A percentile compares a stretch with the other conserved stretches of the same genome.
phyloP scores from a whole-genome alignment of 2,113 vertebrate species.

The Eonycteris spelaea region DNA sequence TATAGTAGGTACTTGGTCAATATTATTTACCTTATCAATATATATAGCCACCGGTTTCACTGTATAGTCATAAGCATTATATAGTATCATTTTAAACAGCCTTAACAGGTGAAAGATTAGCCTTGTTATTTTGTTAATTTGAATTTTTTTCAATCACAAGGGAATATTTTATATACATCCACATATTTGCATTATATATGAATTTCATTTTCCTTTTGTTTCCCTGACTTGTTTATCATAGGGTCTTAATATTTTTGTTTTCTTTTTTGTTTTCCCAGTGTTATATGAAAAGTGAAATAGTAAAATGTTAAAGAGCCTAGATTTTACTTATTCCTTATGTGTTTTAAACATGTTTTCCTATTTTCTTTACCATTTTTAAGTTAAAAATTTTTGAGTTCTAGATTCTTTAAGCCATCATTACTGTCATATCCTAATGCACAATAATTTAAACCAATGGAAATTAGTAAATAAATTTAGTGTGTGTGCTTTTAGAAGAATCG shows the following conservation, averaged over 20 bases:
- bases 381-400: background rate
- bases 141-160: background rate
- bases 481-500: background rate
- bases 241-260: background rate
- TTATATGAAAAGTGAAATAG: background rate
- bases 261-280: background rate
- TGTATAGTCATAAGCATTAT: background rate
- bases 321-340: background rate
- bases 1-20: background rate
- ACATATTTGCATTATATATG: background rate
- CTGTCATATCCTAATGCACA: background rate
- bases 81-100: background rate
- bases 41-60: background rate
- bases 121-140: background rate
- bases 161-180: background rate
- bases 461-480: background rate
- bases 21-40: background rate
- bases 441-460: background rate
- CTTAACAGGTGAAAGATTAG: background rate
- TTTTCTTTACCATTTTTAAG: background rate
- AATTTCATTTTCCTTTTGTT: conserved; percentile 21
- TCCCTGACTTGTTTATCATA: background rate
- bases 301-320: background rate
- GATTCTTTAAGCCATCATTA: background rate
- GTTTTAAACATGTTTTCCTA: background rate